Evolutionary conservation across 1,140 invertebrate species (phyloP).

Genomic region (Pararge aegeria): DNA sequence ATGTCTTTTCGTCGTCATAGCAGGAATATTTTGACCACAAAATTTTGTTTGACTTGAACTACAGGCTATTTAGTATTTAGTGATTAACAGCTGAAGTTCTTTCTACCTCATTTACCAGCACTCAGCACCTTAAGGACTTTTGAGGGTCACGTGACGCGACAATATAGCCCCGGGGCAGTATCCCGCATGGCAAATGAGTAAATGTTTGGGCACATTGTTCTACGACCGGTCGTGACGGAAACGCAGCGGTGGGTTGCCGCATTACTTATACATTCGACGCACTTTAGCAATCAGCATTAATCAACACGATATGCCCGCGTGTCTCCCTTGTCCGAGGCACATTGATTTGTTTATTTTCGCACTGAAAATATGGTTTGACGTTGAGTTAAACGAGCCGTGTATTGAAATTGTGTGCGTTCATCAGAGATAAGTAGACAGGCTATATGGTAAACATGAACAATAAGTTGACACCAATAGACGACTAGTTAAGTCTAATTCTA

Average conservation of each 20-base stretch:
- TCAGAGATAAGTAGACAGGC: conserved; percentile 56
- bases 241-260: conserved; percentile 57
- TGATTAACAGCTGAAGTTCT: no score
- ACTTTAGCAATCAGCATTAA: conserved; percentile 77
- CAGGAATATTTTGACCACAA: no score
- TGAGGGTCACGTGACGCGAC: background rate
- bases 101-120: no score
- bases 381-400: conserved; percentile 40
- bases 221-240: conserved; percentile 68
- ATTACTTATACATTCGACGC: conserved; percentile 75
- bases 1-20: no score
- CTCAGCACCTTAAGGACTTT: background rate
- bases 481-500: conserved; percentile 48
- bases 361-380: conserved; percentile 68
- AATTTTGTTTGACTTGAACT: no score
- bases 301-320: conserved; percentile 67
- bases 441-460: conserved; percentile 50
- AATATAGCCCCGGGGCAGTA: background rate
- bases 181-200: conserved; percentile 50
- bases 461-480: conserved; percentile 46
- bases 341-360: conserved; percentile 73
- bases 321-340: conserved; percentile 45
- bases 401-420: conserved; percentile 50
- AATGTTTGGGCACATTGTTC: conserved; percentile 72
- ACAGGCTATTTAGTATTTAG: no score